Conservation (phyloP, 2,888 invertebrate genomes). For the Orthonychiurus folsomi region DNA sequence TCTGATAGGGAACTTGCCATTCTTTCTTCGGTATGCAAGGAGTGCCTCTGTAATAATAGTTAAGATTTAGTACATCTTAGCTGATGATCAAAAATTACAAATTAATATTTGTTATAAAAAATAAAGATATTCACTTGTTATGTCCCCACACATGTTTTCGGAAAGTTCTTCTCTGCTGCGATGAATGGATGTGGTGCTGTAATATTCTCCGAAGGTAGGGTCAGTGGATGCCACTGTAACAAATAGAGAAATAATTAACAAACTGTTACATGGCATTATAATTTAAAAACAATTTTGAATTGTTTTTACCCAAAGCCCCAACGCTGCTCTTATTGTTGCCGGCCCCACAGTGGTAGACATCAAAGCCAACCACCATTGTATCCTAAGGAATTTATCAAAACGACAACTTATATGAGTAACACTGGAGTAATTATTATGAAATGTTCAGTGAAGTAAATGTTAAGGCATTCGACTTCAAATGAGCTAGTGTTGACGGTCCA, state of each 20-base stretch:
- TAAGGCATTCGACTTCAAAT: too few species aligned
- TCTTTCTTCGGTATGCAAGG: conserved; percentile 48
- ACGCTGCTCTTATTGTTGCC: conserved; percentile 49
- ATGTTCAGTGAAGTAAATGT: too few species aligned
- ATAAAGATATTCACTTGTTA: conserved; percentile 45
- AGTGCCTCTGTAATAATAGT: conserved; percentile 45
- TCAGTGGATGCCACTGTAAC: conserved; percentile 23
- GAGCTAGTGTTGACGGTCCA: too few species aligned
- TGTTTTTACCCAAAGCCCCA: conserved; percentile 30
- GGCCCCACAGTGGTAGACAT: conserved; percentile 79
- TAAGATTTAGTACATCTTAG: neutral
- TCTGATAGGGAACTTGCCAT: conserved; percentile 54
- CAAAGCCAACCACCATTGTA: conserved; percentile 50
- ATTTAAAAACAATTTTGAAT: too few species aligned
- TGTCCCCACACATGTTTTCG: conserved; percentile 41
- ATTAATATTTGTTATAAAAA: too few species aligned
- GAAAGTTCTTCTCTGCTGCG: conserved; percentile 21
- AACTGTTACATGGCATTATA: too few species aligned
- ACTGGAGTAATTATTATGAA: too few species aligned
- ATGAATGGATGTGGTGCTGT: conserved; percentile 47
- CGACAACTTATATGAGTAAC: too few species aligned
- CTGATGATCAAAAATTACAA: too few species aligned
- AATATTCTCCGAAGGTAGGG: conserved; percentile 43
- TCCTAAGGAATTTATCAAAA: conserved; percentile 19
- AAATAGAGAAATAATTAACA: too few species aligned